Evolutionary conservation across 2,888 invertebrate genomes (phyloP).

Genomic region (Ischnura elegans): DNA sequence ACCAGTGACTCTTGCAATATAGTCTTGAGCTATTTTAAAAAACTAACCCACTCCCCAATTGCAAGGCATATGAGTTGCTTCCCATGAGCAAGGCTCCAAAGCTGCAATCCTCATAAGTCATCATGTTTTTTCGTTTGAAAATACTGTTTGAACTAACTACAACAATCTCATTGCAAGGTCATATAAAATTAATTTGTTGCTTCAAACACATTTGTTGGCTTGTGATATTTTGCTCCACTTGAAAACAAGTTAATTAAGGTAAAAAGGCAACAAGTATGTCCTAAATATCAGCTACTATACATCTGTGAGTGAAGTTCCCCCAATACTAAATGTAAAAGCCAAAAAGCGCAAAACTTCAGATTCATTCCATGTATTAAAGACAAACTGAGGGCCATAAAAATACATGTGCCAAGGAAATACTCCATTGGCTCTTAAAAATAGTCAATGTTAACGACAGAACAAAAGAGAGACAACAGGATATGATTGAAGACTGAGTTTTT

Average conservation of each 20-base stretch:
- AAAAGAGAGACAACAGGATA: constrained; percentile 9
- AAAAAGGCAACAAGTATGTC: constrained; percentile 32
- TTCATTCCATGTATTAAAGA: constrained; percentile 47
- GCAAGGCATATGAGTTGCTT: neutral
- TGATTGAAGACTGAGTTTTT: neutral
- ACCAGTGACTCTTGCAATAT: neutral
- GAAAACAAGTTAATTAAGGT: constrained; percentile 7
- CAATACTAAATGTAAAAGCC: constrained; percentile 45
- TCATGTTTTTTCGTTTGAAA: constrained; percentile 10
- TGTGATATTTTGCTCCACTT: constrained; percentile 44
- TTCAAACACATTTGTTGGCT: constrained; percentile 37
- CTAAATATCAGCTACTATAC: constrained; percentile 48
- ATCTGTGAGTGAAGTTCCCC: constrained; percentile 9
- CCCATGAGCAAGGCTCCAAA: neutral
- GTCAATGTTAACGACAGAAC: constrained; percentile 20
- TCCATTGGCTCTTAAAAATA: constrained; percentile 32
- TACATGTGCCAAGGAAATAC: constrained; percentile 23
- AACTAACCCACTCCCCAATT: neutral
- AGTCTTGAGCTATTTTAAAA: neutral
- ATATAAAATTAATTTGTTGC: constrained; percentile 49
- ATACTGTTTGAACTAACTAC: constrained; percentile 36
- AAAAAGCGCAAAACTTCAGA: constrained; percentile 46
- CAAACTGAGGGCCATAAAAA: constrained; percentile 38
- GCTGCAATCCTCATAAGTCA: constrained; percentile 23
- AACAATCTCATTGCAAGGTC: constrained; percentile 34